Evolutionary conservation across 2,797 vertebrate species (phyloP), one percentile per base, ranked within the genome.

Genomic region (Malurus splendens): DNA sequence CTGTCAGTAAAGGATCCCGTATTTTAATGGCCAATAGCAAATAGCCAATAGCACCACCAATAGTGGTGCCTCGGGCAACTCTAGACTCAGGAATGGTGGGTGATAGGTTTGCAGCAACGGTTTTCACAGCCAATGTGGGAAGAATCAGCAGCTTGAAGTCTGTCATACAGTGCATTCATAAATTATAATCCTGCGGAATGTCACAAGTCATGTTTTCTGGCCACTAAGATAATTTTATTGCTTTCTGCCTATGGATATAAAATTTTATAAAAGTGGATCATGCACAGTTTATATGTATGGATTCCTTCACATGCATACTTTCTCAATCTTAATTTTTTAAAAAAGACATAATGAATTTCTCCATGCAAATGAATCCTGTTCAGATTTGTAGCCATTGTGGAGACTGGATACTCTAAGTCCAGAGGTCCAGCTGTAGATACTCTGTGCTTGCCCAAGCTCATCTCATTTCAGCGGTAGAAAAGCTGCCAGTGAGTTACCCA

Each of bases 91-190:
- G 52, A 73, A 66, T 12, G 13, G 16, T 70, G 32, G 6, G 10
- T 77, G 20, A 10, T 23, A 65, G 54, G 15, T 74, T 82, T 88
- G 47, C n/a, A 80, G 61, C 13, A 70, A 6, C 0, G 73, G 12
- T 10, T 77, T 71, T 36, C 27, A 14, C 7, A 61, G 36, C 5
- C 2, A 19, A 10, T 8, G 14, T 45, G 45, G 30, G 66, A 73
- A 38, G 14, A 91, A 70, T 45, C 6, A 39, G 8, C 52, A 71
- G 33, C 16, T 66, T 90, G 36, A 83, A 70, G 64, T 36, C 10
- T 30, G 12, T 54, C 0, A 0, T 62, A 85, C 25, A 67, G 39
- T 81, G 10, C 20, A n/a, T 67, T 55, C 78, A 5, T 48, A 4
- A 24, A 13, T 62, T 61, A 3, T 36, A 25, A 38, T 51, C 15